Evolutionary conservation across 2,113 vertebrate species (phyloP).

Genomic region (Fulmarus glacialis): DNA sequence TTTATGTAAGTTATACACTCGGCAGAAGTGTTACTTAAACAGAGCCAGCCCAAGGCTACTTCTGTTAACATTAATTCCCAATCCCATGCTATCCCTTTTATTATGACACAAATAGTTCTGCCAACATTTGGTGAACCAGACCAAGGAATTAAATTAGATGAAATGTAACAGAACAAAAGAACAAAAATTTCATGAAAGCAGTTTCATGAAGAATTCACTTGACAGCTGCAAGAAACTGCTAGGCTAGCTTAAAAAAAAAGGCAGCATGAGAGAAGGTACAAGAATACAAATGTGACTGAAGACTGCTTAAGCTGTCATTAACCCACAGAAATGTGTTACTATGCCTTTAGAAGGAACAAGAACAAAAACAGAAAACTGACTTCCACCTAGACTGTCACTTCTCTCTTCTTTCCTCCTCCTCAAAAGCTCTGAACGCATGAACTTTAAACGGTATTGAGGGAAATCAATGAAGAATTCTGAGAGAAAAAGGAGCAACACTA

Average conservation of each 20-base stretch:
- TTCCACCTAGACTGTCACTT: background rate
- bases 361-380: background rate
- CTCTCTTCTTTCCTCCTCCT: background rate
- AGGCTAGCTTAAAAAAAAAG: background rate
- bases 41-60: background rate
- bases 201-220: background rate
- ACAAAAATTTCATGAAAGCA: background rate
- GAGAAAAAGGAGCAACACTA: background rate
- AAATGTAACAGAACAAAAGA: background rate
- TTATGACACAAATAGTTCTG: background rate
- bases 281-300: background rate
- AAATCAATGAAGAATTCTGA: background rate
- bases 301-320: background rate
- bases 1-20: background rate
- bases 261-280: background rate
- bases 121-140: background rate
- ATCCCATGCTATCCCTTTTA: background rate
- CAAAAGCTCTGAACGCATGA: background rate
- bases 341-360: background rate
- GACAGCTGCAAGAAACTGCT: background rate
- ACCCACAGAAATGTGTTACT: background rate
- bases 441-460: background rate
- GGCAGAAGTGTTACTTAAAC: background rate
- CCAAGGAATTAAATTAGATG: background rate
- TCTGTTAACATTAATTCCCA: background rate